These are phyloP conservation scores for Xiphophorus birchmanni DNA, from an alignment of 2,797 vertebrate genomes.

Conservation along the genomic window DNA sequence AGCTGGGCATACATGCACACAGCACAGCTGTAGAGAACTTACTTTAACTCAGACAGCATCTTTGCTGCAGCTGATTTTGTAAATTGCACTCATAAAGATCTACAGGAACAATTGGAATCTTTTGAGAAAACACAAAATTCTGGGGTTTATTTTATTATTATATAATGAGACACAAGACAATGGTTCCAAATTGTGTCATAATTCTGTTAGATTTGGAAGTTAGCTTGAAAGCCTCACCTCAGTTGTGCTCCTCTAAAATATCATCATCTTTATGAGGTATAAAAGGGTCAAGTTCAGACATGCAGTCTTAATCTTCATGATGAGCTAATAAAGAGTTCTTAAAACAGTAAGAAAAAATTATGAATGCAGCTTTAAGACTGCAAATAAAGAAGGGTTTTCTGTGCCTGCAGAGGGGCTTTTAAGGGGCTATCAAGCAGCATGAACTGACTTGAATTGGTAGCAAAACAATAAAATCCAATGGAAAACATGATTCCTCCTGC, in stretches of 20 bases:
- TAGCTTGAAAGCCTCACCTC: background rate
- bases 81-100: slow-evolving; percentile 8
- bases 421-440: background rate
- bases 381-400: background rate
- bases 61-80: slow-evolving; percentile 24
- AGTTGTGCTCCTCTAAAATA: background rate
- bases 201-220: background rate
- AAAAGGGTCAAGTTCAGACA: background rate
- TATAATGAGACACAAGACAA: background rate
- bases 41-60: slow-evolving; percentile 58
- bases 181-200: background rate
- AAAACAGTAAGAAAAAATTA: background rate
- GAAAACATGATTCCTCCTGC: background rate
- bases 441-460: background rate
- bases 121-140: background rate
- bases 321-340: background rate
- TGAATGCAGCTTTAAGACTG: background rate
- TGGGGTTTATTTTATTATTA: background rate
- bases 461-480: background rate
- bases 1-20: slow-evolving; percentile 42
- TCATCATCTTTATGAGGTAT: background rate
- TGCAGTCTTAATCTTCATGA: background rate
- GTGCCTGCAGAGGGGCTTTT: background rate
- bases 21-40: slow-evolving; percentile 39
- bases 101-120: background rate